Percentiles rank a stretch among this genome's conserved stretches.
Conservation (phyloP, 30 jellyfish, hydroid and myxozoan species). For the Hydractinia echinata region DNA sequence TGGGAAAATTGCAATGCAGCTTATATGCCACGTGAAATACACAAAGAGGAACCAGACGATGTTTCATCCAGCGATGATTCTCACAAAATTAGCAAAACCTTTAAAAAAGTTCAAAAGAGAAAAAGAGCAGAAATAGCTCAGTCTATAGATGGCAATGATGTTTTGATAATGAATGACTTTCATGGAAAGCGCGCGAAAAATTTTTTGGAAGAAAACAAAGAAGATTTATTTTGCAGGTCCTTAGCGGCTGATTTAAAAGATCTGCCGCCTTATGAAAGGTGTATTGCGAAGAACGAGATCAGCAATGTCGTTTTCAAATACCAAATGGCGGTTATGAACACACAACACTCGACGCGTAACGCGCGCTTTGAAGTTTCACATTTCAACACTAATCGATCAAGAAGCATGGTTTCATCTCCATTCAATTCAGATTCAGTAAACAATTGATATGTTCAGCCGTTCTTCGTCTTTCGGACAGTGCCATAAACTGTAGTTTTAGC, state of each 20-base stretch:
- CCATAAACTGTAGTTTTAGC: no score
- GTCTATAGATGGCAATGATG: neutral
- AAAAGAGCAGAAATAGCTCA: neutral
- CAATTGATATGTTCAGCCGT: no score
- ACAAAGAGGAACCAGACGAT: neutral
- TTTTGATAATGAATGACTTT: neutral
- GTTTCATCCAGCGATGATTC: neutral
- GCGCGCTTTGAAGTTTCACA: no score
- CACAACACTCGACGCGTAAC: neutral
- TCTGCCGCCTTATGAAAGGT: conserved; percentile 25
- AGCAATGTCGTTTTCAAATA: conserved; percentile 32
- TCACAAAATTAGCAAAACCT: neutral
- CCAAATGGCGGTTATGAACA: conserved; percentile 33
- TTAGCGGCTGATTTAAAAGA: conserved; percentile 24
- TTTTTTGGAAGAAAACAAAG: neutral
- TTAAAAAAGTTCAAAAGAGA: neutral
- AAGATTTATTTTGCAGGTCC: conserved; percentile 25
- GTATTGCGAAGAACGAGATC: conserved; percentile 35
- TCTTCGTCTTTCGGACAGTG: no score
- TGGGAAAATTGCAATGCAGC: neutral
- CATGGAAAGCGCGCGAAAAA: neutral
- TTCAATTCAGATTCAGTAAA: no score
- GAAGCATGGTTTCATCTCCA: no score
- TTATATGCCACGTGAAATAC: neutral
- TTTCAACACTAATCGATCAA: no score